These are phyloP conservation scores for Drosophila biarmipes DNA, from an alignment of 1,140 invertebrate genomes.

Conservation along the genomic window DNA sequence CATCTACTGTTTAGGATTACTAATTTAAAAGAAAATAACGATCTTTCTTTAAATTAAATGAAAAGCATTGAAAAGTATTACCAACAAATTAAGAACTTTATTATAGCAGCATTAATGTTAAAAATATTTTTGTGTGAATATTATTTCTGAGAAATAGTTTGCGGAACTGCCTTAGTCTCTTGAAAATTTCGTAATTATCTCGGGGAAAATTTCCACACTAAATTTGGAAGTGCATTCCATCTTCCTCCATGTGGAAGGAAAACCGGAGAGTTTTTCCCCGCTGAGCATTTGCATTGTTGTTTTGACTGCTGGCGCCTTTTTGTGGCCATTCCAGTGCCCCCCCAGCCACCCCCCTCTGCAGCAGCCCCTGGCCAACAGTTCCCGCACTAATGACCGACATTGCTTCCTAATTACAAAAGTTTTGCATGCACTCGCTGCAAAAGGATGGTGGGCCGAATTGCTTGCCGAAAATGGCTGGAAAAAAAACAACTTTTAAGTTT, in stretches of 20 bases:
- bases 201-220: not conserved
- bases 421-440: conserved; percentile 71
- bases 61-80: too few relatives aligned
- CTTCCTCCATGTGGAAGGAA: conserved; percentile 15
- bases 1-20: too few relatives aligned
- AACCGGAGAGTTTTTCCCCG: conserved; percentile 14
- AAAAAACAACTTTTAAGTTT: conserved; percentile 63
- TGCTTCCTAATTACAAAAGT: conserved; percentile 82
- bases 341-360: not conserved
- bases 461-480: conserved; percentile 20
- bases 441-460: conserved; percentile 19
- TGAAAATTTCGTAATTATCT: conserved; percentile 22
- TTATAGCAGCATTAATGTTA: too few relatives aligned
- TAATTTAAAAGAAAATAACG: too few relatives aligned
- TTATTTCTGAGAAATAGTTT: not conserved
- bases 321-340: conserved; percentile 28
- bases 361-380: not conserved
- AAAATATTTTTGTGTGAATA: too few relatives aligned
- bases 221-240: conserved; percentile 36
- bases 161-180: not conserved
- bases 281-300: conserved; percentile 76
- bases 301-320: conserved; percentile 72
- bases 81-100: too few relatives aligned
- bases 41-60: too few relatives aligned
- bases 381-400: conserved; percentile 75